phyloP scores from a whole-genome alignment of 1,140 invertebrate species.

The Idris sp. region DNA sequence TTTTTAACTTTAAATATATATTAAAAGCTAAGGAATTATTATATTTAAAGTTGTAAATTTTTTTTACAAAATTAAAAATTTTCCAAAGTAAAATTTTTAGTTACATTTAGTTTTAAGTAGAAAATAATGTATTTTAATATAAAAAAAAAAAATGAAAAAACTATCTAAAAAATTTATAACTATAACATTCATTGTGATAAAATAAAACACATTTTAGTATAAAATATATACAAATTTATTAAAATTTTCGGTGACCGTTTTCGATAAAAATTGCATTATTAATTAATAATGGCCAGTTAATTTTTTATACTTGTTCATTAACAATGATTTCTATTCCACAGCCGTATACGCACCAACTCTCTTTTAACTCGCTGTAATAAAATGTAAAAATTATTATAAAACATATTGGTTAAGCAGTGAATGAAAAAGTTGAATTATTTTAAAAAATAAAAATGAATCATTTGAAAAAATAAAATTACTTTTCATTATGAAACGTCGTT shows the following conservation, averaged over 20 bases:
- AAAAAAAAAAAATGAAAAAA: background rate
- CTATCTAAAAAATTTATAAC: background rate
- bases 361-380: conserved; percentile 68
- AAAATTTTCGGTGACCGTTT: no score
- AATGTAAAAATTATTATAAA: conserved; percentile 32
- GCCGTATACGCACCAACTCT: conserved; percentile 77
- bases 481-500: conserved; percentile 67
- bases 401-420: no score
- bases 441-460: background rate
- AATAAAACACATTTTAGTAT: conserved; percentile 1
- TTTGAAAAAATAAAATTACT: conserved; percentile 56
- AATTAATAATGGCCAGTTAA: no score
- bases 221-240: conserved; percentile 9
- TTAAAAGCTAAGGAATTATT: no score
- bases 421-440: no score
- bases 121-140: conserved; percentile 4
- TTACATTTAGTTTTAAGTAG: conserved; percentile 31
- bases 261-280: no score
- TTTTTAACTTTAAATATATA: no score
- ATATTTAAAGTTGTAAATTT: no score
- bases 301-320: background rate
- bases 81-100: background rate
- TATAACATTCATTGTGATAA: no score
- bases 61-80: background rate
- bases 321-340: conserved; percentile 76